Evolutionary conservation across 2,888 invertebrate genomes (phyloP).

Genomic region (Ectemnius continuus): DNA sequence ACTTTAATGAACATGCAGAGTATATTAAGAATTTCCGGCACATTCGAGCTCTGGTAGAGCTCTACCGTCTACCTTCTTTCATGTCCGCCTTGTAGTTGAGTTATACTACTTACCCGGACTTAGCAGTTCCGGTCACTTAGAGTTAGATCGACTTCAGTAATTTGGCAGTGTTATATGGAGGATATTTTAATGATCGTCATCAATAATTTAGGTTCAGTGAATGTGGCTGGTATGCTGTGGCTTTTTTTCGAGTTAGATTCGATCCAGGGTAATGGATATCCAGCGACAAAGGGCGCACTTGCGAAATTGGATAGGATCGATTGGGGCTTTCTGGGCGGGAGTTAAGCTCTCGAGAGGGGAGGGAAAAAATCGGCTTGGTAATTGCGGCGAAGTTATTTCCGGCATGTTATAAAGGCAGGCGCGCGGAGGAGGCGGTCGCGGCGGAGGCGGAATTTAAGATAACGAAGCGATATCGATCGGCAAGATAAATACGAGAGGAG

Average conservation of each 20-base stretch:
- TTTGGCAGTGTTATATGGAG: no score
- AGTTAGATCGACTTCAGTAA: no score
- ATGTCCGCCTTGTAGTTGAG: background rate
- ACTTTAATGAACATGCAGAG: background rate
- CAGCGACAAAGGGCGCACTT: no score
- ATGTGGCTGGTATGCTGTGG: no score
- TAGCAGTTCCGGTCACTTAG: no score
- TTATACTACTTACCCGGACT: background rate
- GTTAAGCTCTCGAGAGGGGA: no score
- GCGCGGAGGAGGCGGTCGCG: background rate
- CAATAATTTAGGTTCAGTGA: no score
- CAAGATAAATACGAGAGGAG: conserved; percentile 55
- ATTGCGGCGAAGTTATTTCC: conserved; percentile 21
- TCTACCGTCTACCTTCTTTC: background rate
- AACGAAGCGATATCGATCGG: conserved; percentile 54
- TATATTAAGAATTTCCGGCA: background rate
- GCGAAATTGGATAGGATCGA: no score
- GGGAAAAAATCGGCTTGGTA: conserved; percentile 18
- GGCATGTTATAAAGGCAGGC: background rate
- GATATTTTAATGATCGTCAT: no score
- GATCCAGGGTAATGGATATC: no score
- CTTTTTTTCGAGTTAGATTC: no score
- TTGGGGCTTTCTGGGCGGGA: no score
- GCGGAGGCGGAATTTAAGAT: conserved; percentile 43
- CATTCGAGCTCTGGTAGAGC: background rate